Evolutionary conservation across 2,888 invertebrate species (phyloP).

Genomic region (Erebia palarica): DNA sequence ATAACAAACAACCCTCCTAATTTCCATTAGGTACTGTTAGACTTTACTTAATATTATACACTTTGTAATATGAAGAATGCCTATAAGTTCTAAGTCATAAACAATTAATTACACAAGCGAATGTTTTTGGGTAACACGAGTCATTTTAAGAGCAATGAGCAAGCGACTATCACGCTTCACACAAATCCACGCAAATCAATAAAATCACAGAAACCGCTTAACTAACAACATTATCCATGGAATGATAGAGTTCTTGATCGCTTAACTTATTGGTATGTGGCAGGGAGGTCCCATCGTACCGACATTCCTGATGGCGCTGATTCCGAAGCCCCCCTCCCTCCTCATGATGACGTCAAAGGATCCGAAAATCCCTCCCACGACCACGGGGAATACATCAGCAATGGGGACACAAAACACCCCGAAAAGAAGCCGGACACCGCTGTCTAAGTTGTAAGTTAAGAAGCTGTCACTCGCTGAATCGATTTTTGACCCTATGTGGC

Average conservation of each 20-base stretch:
- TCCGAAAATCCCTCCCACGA: slow-evolving; percentile 83
- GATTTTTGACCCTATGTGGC: background rate
- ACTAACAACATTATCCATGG: slow-evolving; percentile 34
- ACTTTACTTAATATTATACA: background rate
- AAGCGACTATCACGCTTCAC: slow-evolving; percentile 16
- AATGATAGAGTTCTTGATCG: slow-evolving; percentile 74
- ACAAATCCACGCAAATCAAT: slow-evolving; percentile 14
- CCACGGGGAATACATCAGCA: slow-evolving; percentile 84
- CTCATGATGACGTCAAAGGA: slow-evolving; percentile 82
- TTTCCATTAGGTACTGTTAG: background rate
- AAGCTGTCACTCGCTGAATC: slow-evolving; percentile 37
- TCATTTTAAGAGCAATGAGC: background rate
- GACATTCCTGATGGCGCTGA: slow-evolving; percentile 85
- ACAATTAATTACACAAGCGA: background rate
- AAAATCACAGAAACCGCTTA: slow-evolving; percentile 27
- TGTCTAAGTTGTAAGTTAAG: slow-evolving; percentile 59
- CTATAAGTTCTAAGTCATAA: background rate
- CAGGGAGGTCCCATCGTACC: slow-evolving; percentile 84
- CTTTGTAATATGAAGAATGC: background rate
- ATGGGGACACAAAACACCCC: slow-evolving; percentile 76
- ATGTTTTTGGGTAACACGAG: slow-evolving; percentile 6
- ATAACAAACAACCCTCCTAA: no score
- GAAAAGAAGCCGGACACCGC: slow-evolving; percentile 80
- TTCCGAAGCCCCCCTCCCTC: slow-evolving; percentile 83
- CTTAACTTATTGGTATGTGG: slow-evolving; percentile 69